These are phyloP conservation scores for Drosophila testacea DNA, from an alignment of 2,888 invertebrate species.

Conservation along the genomic window DNA sequence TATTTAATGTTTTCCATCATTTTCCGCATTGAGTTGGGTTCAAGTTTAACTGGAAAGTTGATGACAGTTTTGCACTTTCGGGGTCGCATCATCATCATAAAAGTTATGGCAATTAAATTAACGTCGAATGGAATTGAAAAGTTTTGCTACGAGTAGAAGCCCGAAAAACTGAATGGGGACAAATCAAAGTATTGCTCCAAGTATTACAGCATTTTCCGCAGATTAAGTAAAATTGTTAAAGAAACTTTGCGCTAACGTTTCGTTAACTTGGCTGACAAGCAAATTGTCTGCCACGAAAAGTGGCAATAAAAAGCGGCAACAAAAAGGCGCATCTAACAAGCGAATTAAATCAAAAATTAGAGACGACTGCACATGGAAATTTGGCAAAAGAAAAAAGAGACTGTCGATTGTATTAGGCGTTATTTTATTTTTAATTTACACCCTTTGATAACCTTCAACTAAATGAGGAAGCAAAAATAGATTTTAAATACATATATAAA, in stretches of 20 bases:
- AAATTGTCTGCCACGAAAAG: slow-evolving; percentile 15
- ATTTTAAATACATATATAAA: no score
- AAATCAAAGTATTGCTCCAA: slow-evolving; percentile 18
- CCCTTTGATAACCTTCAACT: no score
- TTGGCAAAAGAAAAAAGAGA: slow-evolving; percentile 20
- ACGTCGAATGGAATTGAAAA: slow-evolving; percentile 50
- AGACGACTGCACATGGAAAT: slow-evolving; percentile 32
- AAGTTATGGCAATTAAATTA: slow-evolving; percentile 64
- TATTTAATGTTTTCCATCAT: slow-evolving; percentile 26
- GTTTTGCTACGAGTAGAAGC: slow-evolving; percentile 28
- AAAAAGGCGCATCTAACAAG: slow-evolving; percentile 58
- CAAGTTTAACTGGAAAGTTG: slow-evolving; percentile 35
- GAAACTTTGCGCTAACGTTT: slow-evolving; percentile 5
- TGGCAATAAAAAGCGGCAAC: slow-evolving; percentile 12
- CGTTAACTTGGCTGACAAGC: slow-evolving; percentile 27
- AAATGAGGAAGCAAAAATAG: no score
- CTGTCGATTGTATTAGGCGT: slow-evolving; percentile 32
- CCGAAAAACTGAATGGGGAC: neutral
- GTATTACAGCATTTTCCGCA: neutral
- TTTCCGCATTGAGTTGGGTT: slow-evolving; percentile 46
- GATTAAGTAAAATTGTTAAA: slow-evolving; percentile 13
- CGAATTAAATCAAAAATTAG: slow-evolving; percentile 41
- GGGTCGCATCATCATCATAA: slow-evolving; percentile 12
- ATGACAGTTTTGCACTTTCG: slow-evolving; percentile 7
- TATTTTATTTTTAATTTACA: no score